These are phyloP conservation scores for Drosophila infuscata DNA, from an alignment of 2,888 invertebrate species.

Conservation along the genomic window DNA sequence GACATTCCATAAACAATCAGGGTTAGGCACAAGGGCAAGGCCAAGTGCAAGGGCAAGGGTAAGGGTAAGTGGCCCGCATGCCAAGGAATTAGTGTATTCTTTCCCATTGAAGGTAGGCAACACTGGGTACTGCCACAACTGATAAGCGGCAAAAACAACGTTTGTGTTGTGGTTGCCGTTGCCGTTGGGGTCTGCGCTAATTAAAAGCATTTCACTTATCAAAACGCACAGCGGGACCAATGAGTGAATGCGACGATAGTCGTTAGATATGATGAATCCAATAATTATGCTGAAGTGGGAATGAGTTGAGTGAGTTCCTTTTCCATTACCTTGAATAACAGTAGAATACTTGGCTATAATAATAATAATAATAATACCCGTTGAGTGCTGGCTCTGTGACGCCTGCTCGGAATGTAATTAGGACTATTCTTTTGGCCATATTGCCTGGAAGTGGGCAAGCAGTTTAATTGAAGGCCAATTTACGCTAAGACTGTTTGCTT, in stretches of 20 bases:
- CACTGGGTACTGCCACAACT: slow-evolving; percentile 43
- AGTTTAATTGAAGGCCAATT: slow-evolving; percentile 28
- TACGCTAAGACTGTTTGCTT: slow-evolving; percentile 8
- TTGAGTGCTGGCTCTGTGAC: background rate
- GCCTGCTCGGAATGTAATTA: slow-evolving; percentile 9
- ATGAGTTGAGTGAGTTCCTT: background rate
- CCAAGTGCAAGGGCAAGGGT: slow-evolving; percentile 15
- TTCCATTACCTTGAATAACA: slow-evolving; percentile 39
- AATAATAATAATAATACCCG: slow-evolving; percentile 11
- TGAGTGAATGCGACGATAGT: slow-evolving; percentile 43
- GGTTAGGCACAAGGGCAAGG: slow-evolving; percentile 11
- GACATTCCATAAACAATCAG: slow-evolving; percentile 36
- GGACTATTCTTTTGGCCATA: slow-evolving; percentile 19
- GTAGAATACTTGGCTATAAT: slow-evolving; percentile 20
- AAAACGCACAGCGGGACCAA: slow-evolving; percentile 58
- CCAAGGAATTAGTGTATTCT: background rate
- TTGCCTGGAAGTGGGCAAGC: slow-evolving; percentile 3
- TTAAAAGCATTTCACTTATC: slow-evolving; percentile 76
- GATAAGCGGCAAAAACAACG: slow-evolving; percentile 34
- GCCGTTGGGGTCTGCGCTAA: slow-evolving; percentile 56
- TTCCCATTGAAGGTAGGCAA: slow-evolving; percentile 47
- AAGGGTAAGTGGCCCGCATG: slow-evolving; percentile 39
- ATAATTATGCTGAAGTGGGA: background rate
- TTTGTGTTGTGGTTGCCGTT: slow-evolving; percentile 5
- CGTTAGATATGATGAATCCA: slow-evolving; percentile 53